A percentile compares a stretch with the other conserved stretches of the same genome.
These are phyloP conservation scores for Phenganax subtilis DNA, from an alignment of 92 coral and sea anemone genomes.

Conservation along the genomic window DNA sequence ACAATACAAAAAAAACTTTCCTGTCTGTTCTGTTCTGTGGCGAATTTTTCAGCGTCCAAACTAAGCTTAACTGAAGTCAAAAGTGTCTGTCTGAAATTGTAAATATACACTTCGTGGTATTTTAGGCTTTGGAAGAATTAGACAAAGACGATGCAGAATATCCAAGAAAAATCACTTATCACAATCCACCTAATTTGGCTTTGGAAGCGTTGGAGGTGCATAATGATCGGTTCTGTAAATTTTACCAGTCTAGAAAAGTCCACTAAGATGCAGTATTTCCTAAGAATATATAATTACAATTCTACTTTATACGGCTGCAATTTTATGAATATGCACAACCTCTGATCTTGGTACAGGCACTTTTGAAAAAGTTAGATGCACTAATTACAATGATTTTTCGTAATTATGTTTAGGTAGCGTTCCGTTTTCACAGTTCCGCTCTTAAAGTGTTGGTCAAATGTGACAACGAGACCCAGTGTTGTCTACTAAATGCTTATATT, in stretches of 20 bases:
- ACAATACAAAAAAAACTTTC: too few species aligned
- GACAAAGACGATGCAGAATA: slow-evolving; percentile 77
- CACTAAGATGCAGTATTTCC: too few species aligned
- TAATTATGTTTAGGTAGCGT: slow-evolving; percentile 61
- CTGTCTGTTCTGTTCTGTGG: too few species aligned
- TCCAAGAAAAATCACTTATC: slow-evolving; percentile 77
- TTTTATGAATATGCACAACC: too few species aligned
- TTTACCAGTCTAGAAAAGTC: too few species aligned
- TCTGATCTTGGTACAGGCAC: background rate
- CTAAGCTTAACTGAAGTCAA: too few species aligned
- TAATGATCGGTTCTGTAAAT: too few species aligned
- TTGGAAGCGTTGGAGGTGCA: slow-evolving; percentile 87
- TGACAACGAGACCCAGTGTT: slow-evolving; percentile 58
- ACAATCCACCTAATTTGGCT: slow-evolving; percentile 84
- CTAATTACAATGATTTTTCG: background rate
- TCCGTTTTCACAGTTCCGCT: slow-evolving; percentile 80
- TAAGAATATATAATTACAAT: too few species aligned
- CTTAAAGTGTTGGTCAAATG: slow-evolving; percentile 64
- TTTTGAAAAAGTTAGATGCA: background rate
- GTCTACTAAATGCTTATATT: slow-evolving; percentile 63
- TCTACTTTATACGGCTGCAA: too few species aligned
- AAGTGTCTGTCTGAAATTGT: background rate
- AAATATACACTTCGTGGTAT: background rate
- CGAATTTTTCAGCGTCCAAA: too few species aligned
- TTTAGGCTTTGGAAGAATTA: slow-evolving; percentile 72